A percentile compares a stretch with the other conserved stretches of the same genome.
Evolutionary conservation across 2,113 vertebrate species (phyloP).

Genomic region (Acrocephalus kingi): DNA sequence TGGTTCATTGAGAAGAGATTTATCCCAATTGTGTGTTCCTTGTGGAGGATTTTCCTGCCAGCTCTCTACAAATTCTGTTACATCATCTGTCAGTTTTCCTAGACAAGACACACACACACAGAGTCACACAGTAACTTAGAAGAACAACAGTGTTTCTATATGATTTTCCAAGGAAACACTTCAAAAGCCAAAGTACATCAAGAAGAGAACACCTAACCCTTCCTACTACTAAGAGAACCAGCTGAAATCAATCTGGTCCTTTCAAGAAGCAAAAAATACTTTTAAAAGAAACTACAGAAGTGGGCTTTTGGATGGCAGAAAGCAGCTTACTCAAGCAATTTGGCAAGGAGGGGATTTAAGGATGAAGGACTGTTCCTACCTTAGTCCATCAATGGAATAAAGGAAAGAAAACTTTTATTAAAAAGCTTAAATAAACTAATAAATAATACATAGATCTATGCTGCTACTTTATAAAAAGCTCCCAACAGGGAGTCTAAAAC

Average conservation of each 20-base stretch:
- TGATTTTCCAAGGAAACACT: neutral
- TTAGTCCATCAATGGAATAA: neutral
- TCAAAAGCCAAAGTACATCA: neutral
- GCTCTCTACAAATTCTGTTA: conserved; percentile 90
- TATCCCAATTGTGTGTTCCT: conserved; percentile 45
- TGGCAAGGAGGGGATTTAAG: neutral
- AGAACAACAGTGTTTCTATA: neutral
- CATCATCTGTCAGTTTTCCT: conserved; percentile 88
- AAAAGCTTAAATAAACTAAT: neutral
- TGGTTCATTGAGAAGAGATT: conserved; percentile 74
- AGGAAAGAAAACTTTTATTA: neutral
- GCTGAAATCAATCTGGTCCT: neutral
- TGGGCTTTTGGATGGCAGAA: neutral
- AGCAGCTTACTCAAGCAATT: neutral
- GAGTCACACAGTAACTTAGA: neutral
- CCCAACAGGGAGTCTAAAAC: neutral
- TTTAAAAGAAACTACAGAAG: neutral
- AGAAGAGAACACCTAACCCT: neutral
- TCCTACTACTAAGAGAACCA: neutral
- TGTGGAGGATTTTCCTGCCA: conserved; percentile 86
- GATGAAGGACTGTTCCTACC: neutral
- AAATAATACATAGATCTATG: neutral
- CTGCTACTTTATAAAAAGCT: neutral
- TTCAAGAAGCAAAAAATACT: neutral
- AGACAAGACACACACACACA: neutral